Percentiles rank a stretch among this genome's conserved stretches.
Evolutionary conservation across 1,140 invertebrate genomes (phyloP).

Genomic region (Caenorhabditis brenneri): DNA sequence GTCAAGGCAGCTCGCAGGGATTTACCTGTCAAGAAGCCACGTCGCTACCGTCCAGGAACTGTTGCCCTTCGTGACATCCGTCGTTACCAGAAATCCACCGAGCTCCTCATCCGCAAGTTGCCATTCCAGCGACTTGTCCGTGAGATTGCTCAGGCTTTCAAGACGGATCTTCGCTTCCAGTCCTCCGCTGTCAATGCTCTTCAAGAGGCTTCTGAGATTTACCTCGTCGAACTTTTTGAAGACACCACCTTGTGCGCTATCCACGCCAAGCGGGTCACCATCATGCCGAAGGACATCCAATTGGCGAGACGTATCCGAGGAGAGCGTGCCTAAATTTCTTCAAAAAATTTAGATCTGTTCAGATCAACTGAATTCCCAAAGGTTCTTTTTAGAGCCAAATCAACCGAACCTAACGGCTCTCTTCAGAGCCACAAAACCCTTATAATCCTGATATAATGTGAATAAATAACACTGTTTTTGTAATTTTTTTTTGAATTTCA

Average conservation of each 20-base stretch:
- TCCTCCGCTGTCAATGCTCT: conserved; percentile 81
- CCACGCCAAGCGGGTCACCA: conserved; percentile 89
- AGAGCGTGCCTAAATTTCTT: conserved; percentile 75
- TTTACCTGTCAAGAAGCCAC: conserved; percentile 82
- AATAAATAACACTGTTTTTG: too few species aligned
- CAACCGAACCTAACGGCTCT: too few species aligned
- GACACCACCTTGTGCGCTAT: conserved; percentile 91
- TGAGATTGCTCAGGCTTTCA: conserved; percentile 83
- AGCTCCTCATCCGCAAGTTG: conserved; percentile 76
- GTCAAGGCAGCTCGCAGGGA: too few species aligned
- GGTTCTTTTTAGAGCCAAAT: too few species aligned
- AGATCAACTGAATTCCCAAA: too few species aligned
- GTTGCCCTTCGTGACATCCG: conserved; percentile 63
- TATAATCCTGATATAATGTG: too few species aligned
- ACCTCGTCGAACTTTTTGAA: conserved; percentile 85
- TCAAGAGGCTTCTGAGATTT: conserved; percentile 85
- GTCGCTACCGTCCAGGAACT: conserved; percentile 73
- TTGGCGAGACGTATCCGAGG: conserved; percentile 78
- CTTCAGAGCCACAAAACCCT: too few species aligned
- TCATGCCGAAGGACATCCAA: conserved; percentile 94
- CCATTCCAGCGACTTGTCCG: conserved; percentile 73
- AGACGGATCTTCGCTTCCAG: conserved; percentile 81
- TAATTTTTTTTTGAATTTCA: too few species aligned
- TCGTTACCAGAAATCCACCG: conserved; percentile 78
- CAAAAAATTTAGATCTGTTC: too few species aligned